Evolutionary conservation across 2,113 vertebrate genomes (phyloP).

Genomic region (Amblyornis subalaris): DNA sequence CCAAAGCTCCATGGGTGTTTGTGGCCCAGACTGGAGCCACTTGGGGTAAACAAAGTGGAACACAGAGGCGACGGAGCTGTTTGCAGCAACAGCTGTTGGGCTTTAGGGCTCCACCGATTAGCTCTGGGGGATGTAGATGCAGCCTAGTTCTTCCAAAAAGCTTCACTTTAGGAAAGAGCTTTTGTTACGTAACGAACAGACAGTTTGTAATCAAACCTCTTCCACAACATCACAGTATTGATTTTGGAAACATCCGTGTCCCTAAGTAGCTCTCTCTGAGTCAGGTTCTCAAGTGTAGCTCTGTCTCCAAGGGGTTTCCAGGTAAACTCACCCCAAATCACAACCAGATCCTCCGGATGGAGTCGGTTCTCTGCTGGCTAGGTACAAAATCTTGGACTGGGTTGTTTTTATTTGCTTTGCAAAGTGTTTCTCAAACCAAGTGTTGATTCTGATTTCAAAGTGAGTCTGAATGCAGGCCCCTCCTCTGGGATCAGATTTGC

Average conservation of each 20-base stretch:
- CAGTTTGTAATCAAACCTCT: background rate
- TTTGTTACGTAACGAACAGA: accelerated
- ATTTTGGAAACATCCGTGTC: background rate
- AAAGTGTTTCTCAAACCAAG: background rate
- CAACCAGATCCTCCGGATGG: background rate
- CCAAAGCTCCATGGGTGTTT: background rate
- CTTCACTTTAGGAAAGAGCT: background rate
- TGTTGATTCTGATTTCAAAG: background rate
- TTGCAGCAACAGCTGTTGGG: background rate
- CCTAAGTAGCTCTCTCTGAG: background rate
- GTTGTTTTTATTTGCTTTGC: background rate
- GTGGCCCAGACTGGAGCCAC: background rate
- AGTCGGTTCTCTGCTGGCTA: background rate
- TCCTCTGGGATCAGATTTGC: background rate
- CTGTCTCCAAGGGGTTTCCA: background rate
- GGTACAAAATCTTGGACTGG: background rate
- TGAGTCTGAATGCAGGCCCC: background rate
- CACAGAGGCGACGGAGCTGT: background rate
- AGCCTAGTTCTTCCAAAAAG: background rate
- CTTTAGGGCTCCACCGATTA: background rate
- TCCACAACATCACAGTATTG: background rate
- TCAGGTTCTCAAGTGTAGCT: accelerated
- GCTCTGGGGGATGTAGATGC: background rate
- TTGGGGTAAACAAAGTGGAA: accelerated
- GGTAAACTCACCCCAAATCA: accelerated